Evolutionary conservation across 2,888 invertebrate species (phyloP).

Genomic region (Sinohyriopsis cumingii): DNA sequence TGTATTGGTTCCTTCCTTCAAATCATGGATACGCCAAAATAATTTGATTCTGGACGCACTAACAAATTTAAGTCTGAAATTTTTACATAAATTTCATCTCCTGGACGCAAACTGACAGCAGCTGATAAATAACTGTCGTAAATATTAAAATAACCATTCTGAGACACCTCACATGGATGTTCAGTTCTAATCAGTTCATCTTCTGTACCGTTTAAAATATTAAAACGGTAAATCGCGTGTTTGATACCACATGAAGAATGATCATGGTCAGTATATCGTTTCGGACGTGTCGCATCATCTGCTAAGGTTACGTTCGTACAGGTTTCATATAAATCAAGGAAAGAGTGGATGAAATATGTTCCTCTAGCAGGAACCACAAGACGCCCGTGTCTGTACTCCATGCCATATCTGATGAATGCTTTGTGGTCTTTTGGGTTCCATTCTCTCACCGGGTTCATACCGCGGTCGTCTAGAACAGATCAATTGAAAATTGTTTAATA

Average conservation of each 20-base stretch:
- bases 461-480: too few species aligned
- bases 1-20: too few species aligned
- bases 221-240: slow-evolving; percentile 1
- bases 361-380: slow-evolving; percentile 2
- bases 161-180: not conserved
- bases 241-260: too few species aligned
- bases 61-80: slow-evolving; percentile 10
- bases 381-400: not conserved
- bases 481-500: too few species aligned
- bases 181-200: not conserved
- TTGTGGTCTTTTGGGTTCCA: too few species aligned
- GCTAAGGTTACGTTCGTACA: not conserved
- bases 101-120: slow-evolving; percentile 1
- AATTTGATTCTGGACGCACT: too few species aligned
- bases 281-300: too few species aligned
- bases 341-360: slow-evolving; percentile 6
- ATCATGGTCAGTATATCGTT: too few species aligned
- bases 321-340: slow-evolving; percentile 5
- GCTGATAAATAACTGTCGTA: slow-evolving; percentile 5
- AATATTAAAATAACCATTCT: not conserved
- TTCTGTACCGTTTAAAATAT: not conserved
- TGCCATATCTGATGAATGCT: too few species aligned
- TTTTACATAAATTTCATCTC: slow-evolving; percentile 13
- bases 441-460: too few species aligned
- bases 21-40: too few species aligned